A percentile compares a stretch with the other conserved stretches of the same genome.
Evolutionary conservation across 2,113 vertebrate genomes (phyloP).

Genomic region (Vimba vimba): DNA sequence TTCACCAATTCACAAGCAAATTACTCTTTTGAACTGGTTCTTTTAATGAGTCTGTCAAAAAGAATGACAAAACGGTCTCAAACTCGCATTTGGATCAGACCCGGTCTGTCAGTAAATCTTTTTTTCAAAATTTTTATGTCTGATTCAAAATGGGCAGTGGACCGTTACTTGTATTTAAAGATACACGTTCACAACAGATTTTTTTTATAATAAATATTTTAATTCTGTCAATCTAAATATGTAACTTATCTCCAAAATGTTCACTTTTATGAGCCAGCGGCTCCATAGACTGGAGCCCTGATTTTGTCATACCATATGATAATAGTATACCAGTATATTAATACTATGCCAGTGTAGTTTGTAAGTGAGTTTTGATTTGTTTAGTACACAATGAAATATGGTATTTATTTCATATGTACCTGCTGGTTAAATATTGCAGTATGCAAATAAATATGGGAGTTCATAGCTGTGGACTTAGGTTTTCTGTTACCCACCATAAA

Average conservation of each 20-base stretch:
- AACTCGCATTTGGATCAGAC: not conserved
- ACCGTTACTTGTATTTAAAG: not conserved
- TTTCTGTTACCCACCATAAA: constrained; percentile 19
- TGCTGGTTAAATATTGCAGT: constrained; percentile 11
- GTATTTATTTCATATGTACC: constrained; percentile 2
- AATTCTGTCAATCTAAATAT: not conserved
- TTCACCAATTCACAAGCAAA: no score
- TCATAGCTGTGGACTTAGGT: not conserved
- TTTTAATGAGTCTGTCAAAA: not conserved
- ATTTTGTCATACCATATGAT: not conserved
- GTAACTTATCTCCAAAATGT: not conserved
- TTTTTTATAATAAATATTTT: not conserved
- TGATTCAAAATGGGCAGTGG: not conserved
- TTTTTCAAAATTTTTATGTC: not conserved
- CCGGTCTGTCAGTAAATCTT: not conserved
- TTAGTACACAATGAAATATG: not conserved
- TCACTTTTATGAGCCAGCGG: not conserved
- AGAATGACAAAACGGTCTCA: not conserved
- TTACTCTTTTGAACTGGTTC: not conserved
- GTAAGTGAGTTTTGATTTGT: not conserved
- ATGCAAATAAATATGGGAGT: constrained; percentile 13
- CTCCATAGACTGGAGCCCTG: not conserved
- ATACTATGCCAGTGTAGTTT: not conserved
- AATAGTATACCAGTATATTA: not conserved
- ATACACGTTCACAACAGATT: not conserved